phyloP scores from a whole-genome alignment of 1,140 invertebrate genomes.

The Thaumatotibia leucotreta region DNA sequence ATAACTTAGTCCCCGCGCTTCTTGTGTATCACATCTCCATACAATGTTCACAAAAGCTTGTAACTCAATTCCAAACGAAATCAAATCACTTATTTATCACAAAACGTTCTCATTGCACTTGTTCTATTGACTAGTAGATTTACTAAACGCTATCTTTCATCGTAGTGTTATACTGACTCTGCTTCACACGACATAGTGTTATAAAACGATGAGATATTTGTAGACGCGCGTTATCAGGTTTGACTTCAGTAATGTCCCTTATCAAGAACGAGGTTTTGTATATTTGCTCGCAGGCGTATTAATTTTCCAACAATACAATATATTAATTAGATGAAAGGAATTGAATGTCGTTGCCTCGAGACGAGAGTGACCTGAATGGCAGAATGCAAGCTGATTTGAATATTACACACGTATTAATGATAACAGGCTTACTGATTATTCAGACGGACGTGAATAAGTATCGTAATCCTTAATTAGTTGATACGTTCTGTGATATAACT shows the following conservation, averaged over 20 bases:
- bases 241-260: constrained; percentile 50
- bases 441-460: background rate
- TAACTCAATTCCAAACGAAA: background rate
- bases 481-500: background rate
- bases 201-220: background rate
- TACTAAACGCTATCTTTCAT: constrained; percentile 8
- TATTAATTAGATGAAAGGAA: background rate
- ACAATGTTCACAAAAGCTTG: background rate
- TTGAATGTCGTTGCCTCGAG: background rate
- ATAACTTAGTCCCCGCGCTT: constrained; percentile 14
- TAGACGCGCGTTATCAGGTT: constrained; percentile 44
- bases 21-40: background rate
- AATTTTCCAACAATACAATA: background rate
- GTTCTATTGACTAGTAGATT: background rate
- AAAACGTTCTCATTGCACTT: background rate
- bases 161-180: background rate
- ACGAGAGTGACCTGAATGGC: background rate
- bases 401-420: background rate
- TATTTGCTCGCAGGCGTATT: constrained; percentile 22
- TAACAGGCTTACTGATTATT: background rate
- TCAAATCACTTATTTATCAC: background rate
- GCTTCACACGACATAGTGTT: background rate
- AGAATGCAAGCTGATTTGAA: background rate
- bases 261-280: constrained; percentile 47
- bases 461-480: background rate